Evolutionary conservation across 2,888 invertebrate genomes (phyloP), one percentile per base, ranked within the genome.

Genomic region (Acanthacorydalis orientalis): DNA sequence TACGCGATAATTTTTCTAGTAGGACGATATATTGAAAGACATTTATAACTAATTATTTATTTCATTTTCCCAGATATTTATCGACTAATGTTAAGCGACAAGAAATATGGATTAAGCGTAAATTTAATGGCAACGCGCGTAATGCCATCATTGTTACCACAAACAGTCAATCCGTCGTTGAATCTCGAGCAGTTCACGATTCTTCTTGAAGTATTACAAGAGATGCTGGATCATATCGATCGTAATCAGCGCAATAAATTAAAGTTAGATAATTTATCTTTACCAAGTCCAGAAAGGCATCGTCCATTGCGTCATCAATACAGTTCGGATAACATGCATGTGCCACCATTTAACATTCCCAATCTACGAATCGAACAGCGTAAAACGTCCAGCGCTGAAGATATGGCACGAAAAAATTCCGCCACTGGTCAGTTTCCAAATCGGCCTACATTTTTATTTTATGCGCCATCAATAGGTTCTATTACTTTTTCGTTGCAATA

Each of bases 51-150:
- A 23, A 4, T 23, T 23, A 23, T 10, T 12, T 14, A 37, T 12
- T 37, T 37, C 14, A 14, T 7, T 37, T 37, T 37, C 37, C 9
- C 73, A 95, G 95, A 84, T 67, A 88, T 95, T 60, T 95, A 93
- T 71, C 82, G 86, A 59, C 74, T 85, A 59, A 83, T 95, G 82
- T 72, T 95, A 56, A 77, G 80, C 61, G 92, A 95, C 66, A 86
- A 85, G 65, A 87, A 83, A 61, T 93, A 87, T 65, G 92, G 90
- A 38, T 69, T 96, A 55, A 86, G 87, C 4, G 82, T 91, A 43
- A 89, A 83, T 62, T 73, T 92, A 57, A 87, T 96, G 81, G 95
- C 95, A 7, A 90, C 88, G 10, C 81, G 87, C 61, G 89, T 93
- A 58, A 85, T 96, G 77, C 96, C 95, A 7, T 78, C 87, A 11